Percentiles rank a stretch among this genome's conserved stretches.
These are phyloP conservation scores for Pseudoips prasinana DNA, from an alignment of 2,888 invertebrate species.

Conservation along the genomic window DNA sequence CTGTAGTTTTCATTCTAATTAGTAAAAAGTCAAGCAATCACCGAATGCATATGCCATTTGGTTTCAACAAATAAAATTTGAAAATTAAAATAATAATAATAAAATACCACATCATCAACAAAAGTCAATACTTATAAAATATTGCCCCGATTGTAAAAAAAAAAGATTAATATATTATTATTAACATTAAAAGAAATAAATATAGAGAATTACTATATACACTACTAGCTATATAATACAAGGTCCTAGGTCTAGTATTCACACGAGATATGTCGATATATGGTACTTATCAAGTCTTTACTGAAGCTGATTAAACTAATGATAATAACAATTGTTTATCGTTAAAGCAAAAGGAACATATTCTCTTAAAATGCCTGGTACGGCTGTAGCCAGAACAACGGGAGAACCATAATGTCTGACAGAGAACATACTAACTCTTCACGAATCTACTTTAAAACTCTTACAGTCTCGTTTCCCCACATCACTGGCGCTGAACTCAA, in stretches of 20 bases:
- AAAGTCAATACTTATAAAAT: slow-evolving; percentile 57
- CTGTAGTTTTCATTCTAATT: neutral
- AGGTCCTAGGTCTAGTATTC: slow-evolving; percentile 65
- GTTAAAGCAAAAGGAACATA: slow-evolving; percentile 65
- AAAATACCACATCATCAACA: slow-evolving; percentile 65
- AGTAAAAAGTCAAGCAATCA: neutral
- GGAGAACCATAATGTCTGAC: too few species aligned
- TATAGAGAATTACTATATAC: slow-evolving; percentile 58
- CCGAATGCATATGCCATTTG: slow-evolving; percentile 13
- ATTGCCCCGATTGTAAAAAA: slow-evolving; percentile 60
- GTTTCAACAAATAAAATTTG: slow-evolving; percentile 52
- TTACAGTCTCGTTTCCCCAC: too few species aligned
- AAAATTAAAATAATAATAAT: slow-evolving; percentile 52
- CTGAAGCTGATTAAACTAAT: slow-evolving; percentile 64
- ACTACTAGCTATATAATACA: slow-evolving; percentile 77
- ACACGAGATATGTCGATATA: slow-evolving; percentile 75
- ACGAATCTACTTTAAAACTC: too few species aligned
- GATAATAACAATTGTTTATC: slow-evolving; percentile 49
- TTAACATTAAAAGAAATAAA: slow-evolving; percentile 43
- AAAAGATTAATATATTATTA: slow-evolving; percentile 24
- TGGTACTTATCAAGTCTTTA: slow-evolving; percentile 70
- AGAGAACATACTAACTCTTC: too few species aligned
- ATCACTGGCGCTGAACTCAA: slow-evolving; percentile 17
- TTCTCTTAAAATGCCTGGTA: slow-evolving; percentile 47
- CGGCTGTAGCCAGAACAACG: slow-evolving; percentile 1